Conservation (phyloP, 2,888 invertebrate genomes). For the Cerceris ruficornis region DNA sequence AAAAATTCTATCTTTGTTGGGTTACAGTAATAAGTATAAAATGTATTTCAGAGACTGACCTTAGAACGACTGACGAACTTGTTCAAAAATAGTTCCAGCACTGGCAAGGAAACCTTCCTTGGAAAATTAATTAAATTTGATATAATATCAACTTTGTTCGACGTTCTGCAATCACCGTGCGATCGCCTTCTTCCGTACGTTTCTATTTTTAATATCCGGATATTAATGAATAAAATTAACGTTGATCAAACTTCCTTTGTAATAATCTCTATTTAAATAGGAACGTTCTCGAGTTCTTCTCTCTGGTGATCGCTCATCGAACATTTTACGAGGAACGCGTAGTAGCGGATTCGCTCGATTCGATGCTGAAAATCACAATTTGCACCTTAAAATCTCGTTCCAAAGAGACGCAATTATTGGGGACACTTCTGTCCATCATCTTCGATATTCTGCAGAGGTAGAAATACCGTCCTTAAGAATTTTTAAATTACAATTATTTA, state of each 20-base stretch:
- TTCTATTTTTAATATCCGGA: neutral
- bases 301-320: constrained; percentile 29
- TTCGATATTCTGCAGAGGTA: constrained; percentile 50
- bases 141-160: constrained; percentile 45
- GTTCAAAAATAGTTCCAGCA: constrained; percentile 12
- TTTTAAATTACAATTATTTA: neutral
- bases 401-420: constrained; percentile 23
- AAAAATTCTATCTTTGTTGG: neutral
- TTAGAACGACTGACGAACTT: constrained; percentile 28
- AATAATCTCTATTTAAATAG: constrained; percentile 24
- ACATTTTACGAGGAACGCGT: constrained; percentile 59
- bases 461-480: neutral
- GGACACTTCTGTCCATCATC: constrained; percentile 29
- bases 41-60: constrained; percentile 23
- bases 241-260: neutral
- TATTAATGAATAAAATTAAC: neutral
- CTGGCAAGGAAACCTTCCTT: constrained; percentile 18
- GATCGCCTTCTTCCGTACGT: constrained; percentile 41
- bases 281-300: constrained; percentile 46
- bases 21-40: neutral
- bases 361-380: constrained; percentile 55
- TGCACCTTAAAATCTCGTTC: constrained; percentile 37
- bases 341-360: constrained; percentile 46
- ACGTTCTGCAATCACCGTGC: constrained; percentile 41
- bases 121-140: constrained; percentile 52